Evolutionary conservation across 2,113 vertebrate species (phyloP).

Genomic region (Dipodomys merriami): DNA sequence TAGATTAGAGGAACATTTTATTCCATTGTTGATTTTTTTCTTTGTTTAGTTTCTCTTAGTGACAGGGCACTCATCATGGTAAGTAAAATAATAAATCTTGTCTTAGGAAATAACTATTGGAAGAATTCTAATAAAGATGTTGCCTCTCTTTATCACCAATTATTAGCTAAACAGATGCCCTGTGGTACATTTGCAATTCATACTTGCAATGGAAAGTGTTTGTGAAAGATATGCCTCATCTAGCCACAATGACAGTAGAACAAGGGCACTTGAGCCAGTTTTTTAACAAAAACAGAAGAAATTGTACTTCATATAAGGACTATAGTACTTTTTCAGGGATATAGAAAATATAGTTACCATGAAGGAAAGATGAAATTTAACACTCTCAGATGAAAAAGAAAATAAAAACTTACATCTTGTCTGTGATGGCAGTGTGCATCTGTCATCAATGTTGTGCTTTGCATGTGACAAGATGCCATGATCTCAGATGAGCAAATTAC

Average conservation of each 20-base stretch:
- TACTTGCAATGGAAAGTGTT: constrained; percentile 53
- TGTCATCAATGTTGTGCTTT: neutral
- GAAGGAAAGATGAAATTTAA: constrained; percentile 31
- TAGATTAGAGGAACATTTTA: neutral
- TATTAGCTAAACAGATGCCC: constrained; percentile 69
- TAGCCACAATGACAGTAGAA: constrained; percentile 66
- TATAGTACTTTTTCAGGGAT: neutral
- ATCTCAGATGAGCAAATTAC: constrained; percentile 64
- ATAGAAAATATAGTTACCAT: neutral
- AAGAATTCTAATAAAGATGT: constrained; percentile 68
- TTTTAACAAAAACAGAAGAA: constrained; percentile 12
- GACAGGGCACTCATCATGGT: neutral
- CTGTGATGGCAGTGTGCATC: neutral
- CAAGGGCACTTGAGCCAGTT: constrained; percentile 49
- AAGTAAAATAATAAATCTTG: constrained; percentile 38
- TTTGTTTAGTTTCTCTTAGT: neutral
- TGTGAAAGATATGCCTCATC: constrained; percentile 64
- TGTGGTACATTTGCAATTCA: constrained; percentile 67
- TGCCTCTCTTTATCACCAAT: constrained; percentile 69
- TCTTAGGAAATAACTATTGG: constrained; percentile 63
- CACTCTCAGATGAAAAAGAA: constrained; percentile 26
- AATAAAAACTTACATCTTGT: neutral
- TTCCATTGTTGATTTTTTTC: neutral
- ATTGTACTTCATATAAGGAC: constrained; percentile 51
- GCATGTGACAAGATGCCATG: neutral